Percentiles rank a stretch among this genome's conserved stretches.
phyloP scores from a whole-genome alignment of 1,140 invertebrate species.

The Eriosoma lanigerum region DNA sequence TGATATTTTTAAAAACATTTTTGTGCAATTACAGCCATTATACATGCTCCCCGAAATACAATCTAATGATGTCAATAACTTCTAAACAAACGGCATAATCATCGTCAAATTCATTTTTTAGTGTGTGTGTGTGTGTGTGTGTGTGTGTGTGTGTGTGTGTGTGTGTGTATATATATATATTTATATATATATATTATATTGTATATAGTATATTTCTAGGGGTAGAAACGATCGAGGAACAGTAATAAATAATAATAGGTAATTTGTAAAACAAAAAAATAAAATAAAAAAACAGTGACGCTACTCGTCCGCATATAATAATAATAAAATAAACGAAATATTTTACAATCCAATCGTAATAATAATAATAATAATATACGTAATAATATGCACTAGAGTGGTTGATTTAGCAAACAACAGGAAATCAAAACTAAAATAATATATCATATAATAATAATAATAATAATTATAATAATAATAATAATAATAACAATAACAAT shows the following conservation, averaged over 20 bases:
- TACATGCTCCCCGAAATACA: too few species aligned
- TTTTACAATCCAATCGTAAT: slow-evolving; percentile 42
- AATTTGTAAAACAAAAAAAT: slow-evolving; percentile 22
- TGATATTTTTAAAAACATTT: too few species aligned
- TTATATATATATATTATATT: slow-evolving; percentile 53
- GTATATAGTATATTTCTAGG: too few species aligned
- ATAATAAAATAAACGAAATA: slow-evolving; percentile 40
- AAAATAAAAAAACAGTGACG: slow-evolving; percentile 30
- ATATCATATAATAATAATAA: too few species aligned
- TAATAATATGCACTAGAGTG: slow-evolving; percentile 47
- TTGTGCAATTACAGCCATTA: too few species aligned
- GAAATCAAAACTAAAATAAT: slow-evolving; percentile 51
- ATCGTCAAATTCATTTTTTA: too few species aligned
- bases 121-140: too few species aligned
- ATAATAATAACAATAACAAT: slow-evolving; percentile 9
- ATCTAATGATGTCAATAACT: too few species aligned
- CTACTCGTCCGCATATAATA: slow-evolving; percentile 41
- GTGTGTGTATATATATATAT: slow-evolving; percentile 13
- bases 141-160: background rate
- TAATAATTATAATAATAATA: slow-evolving; percentile 28
- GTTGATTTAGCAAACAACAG: slow-evolving; percentile 50
- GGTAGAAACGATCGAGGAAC: slow-evolving; percentile 14
- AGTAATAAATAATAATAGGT: background rate
- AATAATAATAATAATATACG: slow-evolving; percentile 9
- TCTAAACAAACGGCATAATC: too few species aligned